Conservation (phyloP, 2,888 invertebrate species). For the Disparrhopalites patrizii region DNA sequence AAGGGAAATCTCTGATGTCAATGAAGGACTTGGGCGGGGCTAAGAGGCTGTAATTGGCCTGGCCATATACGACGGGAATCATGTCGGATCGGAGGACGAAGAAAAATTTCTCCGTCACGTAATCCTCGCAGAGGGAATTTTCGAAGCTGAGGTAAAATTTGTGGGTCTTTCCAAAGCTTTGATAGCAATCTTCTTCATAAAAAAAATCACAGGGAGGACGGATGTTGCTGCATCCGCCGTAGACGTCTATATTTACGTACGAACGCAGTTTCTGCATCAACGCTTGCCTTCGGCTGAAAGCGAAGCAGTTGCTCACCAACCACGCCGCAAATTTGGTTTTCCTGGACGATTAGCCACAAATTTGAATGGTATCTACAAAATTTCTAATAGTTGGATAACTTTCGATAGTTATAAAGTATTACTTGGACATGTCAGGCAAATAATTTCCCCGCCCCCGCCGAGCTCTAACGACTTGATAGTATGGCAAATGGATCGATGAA, state of each 20-base stretch:
- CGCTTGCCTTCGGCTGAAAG: not conserved
- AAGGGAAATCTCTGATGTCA: too few species aligned
- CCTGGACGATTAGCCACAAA: too few species aligned
- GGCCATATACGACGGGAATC: constrained; percentile 6
- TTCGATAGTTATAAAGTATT: too few species aligned
- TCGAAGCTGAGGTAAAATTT: constrained; percentile 24
- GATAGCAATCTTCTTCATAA: not conserved
- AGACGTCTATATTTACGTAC: not conserved
- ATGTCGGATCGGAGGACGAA: not conserved
- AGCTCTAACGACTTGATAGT: too few species aligned
- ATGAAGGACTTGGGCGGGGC: too few species aligned
- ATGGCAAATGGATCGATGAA: too few species aligned
- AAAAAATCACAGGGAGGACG: not conserved
- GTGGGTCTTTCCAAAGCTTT: not conserved
- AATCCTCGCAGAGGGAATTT: too few species aligned
- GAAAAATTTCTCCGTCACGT: constrained; percentile 23
- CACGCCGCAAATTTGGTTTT: not conserved
- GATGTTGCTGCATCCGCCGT: not conserved
- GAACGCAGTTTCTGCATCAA: not conserved
- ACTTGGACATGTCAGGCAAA: too few species aligned
- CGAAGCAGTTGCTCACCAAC: not conserved
- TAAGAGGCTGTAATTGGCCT: too few species aligned
- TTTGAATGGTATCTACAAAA: too few species aligned
- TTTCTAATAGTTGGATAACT: too few species aligned
- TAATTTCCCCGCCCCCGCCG: too few species aligned